phyloP scores from a whole-genome alignment of 1,140 invertebrate species.

The Sycophila sp. region DNA sequence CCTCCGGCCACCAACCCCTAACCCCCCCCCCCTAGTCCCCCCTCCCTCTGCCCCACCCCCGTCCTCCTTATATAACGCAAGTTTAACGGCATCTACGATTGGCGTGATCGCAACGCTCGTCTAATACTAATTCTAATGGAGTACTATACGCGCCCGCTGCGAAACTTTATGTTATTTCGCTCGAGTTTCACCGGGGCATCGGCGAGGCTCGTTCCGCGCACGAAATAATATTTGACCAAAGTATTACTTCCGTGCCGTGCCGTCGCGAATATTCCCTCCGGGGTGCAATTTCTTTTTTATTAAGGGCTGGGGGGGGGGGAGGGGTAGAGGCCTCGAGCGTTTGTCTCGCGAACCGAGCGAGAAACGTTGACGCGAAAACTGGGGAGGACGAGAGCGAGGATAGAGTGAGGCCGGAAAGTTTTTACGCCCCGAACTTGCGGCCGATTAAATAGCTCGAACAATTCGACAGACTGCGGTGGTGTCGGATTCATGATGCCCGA shows the following conservation, averaged over 20 bases:
- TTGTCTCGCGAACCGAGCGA: too few species aligned
- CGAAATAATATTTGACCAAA: too few species aligned
- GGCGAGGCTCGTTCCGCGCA: not conserved
- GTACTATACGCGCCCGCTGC: not conserved
- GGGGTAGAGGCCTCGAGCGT: too few species aligned
- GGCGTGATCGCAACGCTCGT: slow-evolving; percentile 7
- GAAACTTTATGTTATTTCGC: slow-evolving; percentile 23
- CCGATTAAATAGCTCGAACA: slow-evolving; percentile 19
- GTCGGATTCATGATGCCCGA: not conserved
- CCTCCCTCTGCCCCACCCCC: not conserved
- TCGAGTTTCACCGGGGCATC: not conserved
- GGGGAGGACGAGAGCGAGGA: too few species aligned
- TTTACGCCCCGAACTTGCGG: not conserved
- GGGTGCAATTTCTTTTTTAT: too few species aligned
- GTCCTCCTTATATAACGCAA: slow-evolving; percentile 12
- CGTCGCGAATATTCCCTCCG: too few species aligned
- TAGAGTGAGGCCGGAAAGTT: too few species aligned
- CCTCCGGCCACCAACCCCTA: too few species aligned
- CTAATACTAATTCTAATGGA: slow-evolving; percentile 31
- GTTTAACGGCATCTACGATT: slow-evolving; percentile 31
- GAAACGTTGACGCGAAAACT: too few species aligned
- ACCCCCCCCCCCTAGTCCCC: not conserved
- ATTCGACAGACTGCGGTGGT: not conserved
- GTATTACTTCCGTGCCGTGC: too few species aligned
- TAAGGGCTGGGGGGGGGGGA: too few species aligned